Percentiles rank a stretch among this genome's conserved stretches.
phyloP scores from a whole-genome alignment of 2,797 vertebrate species.

The Ceryle rudis region DNA sequence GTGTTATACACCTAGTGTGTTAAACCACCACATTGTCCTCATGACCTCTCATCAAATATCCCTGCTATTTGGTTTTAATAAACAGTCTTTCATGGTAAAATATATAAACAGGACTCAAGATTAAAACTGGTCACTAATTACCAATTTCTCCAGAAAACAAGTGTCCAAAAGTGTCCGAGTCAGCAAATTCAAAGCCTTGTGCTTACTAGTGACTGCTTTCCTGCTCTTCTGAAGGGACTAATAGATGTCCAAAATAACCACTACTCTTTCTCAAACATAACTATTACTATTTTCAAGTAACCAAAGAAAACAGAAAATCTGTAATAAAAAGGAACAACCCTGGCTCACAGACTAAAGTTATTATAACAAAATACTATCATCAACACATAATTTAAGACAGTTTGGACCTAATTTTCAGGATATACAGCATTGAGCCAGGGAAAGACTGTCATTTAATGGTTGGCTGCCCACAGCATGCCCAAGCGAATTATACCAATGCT shows the following conservation, averaged over 20 bases:
- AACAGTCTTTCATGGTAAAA: not conserved
- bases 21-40: not conserved
- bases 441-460: conserved; percentile 62
- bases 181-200: not conserved
- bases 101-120: not conserved
- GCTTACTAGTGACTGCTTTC: not conserved
- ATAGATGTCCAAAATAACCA: not conserved
- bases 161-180: not conserved
- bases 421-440: not conserved
- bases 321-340: not conserved
- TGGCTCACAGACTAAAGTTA: not conserved
- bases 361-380: conserved; percentile 45
- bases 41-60: not conserved
- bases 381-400: conserved; percentile 37
- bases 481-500: conserved; percentile 55
- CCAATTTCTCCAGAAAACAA: not conserved
- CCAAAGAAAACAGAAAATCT: not conserved
- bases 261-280: not conserved
- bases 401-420: conserved; percentile 36
- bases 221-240: not conserved
- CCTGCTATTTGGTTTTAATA: not conserved
- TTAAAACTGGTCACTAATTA: not conserved
- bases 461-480: conserved; percentile 38
- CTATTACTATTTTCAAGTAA: not conserved
- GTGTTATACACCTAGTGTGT: not conserved